phyloP scores from a whole-genome alignment of 1,140 invertebrate genomes.

The Rhagoletis zephyria region DNA sequence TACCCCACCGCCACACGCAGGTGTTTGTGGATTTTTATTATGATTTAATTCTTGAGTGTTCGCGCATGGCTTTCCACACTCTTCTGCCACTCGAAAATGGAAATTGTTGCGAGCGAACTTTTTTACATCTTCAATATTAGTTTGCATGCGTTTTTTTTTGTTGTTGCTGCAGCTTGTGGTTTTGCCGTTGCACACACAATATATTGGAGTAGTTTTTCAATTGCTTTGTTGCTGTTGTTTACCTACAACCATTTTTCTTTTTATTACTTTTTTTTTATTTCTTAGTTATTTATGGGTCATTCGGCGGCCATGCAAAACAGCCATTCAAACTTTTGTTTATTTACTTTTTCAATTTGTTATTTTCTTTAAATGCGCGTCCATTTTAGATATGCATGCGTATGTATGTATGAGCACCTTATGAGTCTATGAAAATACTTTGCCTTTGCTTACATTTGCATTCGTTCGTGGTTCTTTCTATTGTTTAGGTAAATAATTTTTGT shows the following conservation, averaged over 20 bases:
- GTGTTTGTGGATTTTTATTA: background rate
- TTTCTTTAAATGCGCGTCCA: background rate
- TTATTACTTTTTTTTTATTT: slow-evolving; percentile 2
- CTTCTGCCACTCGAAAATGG: too few relatives aligned
- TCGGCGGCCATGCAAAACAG: background rate
- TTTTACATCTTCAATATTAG: background rate
- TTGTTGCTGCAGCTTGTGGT: background rate
- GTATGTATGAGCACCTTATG: background rate
- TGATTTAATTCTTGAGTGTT: background rate
- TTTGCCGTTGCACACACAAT: background rate
- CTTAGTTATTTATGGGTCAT: slow-evolving; percentile 14
- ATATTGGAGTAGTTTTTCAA: background rate
- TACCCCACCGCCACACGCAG: background rate
- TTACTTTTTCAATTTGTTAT: slow-evolving; percentile 8
- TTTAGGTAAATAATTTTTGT: background rate
- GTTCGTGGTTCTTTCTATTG: too few relatives aligned
- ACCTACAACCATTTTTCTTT: background rate
- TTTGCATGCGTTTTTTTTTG: background rate
- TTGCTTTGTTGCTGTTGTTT: background rate
- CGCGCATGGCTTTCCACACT: too few relatives aligned
- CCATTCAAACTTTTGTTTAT: slow-evolving; percentile 25
- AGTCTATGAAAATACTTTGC: background rate
- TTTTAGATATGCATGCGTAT: background rate
- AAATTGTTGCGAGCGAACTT: background rate
- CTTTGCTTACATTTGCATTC: background rate